Percentiles rank a stretch among this genome's conserved stretches.
Evolutionary conservation across 2,888 invertebrate genomes (phyloP).

Genomic region (Nemurella pictetii): DNA sequence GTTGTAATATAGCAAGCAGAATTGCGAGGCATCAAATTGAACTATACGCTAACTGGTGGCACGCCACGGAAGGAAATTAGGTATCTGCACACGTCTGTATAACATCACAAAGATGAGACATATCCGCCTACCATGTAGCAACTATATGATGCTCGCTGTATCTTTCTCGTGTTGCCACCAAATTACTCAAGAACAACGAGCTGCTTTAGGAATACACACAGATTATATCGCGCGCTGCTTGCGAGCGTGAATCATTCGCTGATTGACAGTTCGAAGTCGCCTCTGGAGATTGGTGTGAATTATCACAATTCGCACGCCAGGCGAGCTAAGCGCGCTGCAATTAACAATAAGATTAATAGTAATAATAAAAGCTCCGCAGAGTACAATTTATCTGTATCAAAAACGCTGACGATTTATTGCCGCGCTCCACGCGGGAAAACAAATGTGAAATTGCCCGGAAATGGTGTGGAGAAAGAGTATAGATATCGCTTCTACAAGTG

Average conservation of each 20-base stretch:
- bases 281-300: not conserved
- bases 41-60: too few relatives aligned
- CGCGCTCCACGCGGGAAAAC: not conserved
- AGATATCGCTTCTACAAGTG: not conserved
- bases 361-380: conserved; percentile 18
- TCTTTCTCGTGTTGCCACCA: too few relatives aligned
- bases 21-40: too few relatives aligned
- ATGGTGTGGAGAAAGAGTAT: not conserved
- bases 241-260: not conserved
- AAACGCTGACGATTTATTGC: not conserved
- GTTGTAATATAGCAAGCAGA: too few relatives aligned
- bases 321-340: not conserved
- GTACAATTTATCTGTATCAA: not conserved
- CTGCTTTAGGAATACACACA: not conserved
- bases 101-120: too few relatives aligned
- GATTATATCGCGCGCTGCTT: not conserved
- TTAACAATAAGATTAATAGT: conserved; percentile 19
- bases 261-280: not conserved
- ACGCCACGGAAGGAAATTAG: too few relatives aligned
- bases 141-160: too few relatives aligned
- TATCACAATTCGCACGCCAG: not conserved
- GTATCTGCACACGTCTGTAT: too few relatives aligned
- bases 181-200: too few relatives aligned
- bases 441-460: conserved; percentile 6
- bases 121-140: too few relatives aligned